Conservation (phyloP, 2,113 vertebrate genomes). For the Noturus placidus region DNA sequence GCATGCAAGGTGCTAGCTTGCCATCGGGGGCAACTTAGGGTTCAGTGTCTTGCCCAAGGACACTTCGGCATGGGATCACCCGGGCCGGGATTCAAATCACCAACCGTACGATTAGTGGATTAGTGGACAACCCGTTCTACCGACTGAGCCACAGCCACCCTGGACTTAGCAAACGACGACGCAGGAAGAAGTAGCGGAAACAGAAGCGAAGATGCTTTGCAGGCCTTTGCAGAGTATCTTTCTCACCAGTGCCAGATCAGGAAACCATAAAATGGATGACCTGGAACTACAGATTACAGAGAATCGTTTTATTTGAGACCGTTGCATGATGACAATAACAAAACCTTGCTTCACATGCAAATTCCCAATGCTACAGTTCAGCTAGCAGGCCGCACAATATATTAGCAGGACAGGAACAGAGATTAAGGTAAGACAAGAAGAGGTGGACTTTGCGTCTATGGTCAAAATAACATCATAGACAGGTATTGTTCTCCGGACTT, state of each 20-base stretch:
- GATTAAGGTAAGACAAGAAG: neutral
- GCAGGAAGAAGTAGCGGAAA: neutral
- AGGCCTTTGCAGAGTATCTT: neutral
- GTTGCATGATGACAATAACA: neutral
- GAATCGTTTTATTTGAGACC: neutral
- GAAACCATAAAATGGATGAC: neutral
- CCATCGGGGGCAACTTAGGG: no score
- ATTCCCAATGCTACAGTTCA: neutral
- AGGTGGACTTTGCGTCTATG: neutral
- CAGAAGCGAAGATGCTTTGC: neutral
- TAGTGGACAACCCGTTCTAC: no score
- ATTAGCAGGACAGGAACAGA: neutral
- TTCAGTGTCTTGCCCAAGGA: no score
- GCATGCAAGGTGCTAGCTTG: no score
- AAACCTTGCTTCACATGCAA: neutral
- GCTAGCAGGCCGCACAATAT: neutral
- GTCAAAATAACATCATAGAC: neutral
- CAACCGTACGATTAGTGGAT: no score
- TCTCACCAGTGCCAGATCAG: constrained; percentile 2
- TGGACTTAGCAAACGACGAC: neutral
- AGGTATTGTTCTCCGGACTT: no score
- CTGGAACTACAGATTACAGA: neutral
- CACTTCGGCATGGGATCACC: no score
- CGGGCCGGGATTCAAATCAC: no score
- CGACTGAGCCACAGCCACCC: no score